Base-by-base conservation (phyloP, 1,140 invertebrate species). In the Lucilia cuprina region DNA sequence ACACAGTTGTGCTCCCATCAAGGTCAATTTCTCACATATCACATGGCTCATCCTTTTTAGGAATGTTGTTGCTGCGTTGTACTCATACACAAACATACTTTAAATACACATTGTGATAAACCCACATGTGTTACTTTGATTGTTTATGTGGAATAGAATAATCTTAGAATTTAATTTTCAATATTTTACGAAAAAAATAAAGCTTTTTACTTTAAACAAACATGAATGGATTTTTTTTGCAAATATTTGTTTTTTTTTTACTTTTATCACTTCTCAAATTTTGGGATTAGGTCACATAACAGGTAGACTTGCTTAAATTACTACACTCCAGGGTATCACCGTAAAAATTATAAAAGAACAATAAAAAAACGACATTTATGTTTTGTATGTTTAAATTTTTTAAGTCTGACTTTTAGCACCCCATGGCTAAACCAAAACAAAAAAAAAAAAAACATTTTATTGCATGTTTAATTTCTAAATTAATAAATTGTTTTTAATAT, bases 21-120 rank as follows among this genome's bases (percentile, higher is more conserved):
- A 80, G 77, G 77, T 80, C 77, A 80, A 80, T 49, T 80, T 80
- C 77, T 80, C 77, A 35, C 75, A 80, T 50, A 49, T 80, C 41
- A 80, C 77, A 80, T 80, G 77, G 77, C 77, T 80, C 77, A 49
- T 49, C 77, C 77, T 80, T 70, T 70, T 70, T 21, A 70, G 21
- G 7, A 70, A 70, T 70, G 65, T 70, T 70, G 65, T 70, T 60
- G 55, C 55, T 17, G 41, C 41, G 7, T 60, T 60, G 14, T 60
- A 60, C 50, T 30, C 25, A 30, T 30, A 60, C 50, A 60, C 50
- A 60, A 17, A 60, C 50, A 60, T 12, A 30, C 25, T 30, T 30
- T 30, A 30, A 30, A 60, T n/a, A 70, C 19, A 70, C 65, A 21
- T 70, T 21, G 7, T 70, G 7, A 25, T 60, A 60, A 5, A 21